Conservation (phyloP, 1,140 invertebrate species). For the Cotesia typhae region DNA sequence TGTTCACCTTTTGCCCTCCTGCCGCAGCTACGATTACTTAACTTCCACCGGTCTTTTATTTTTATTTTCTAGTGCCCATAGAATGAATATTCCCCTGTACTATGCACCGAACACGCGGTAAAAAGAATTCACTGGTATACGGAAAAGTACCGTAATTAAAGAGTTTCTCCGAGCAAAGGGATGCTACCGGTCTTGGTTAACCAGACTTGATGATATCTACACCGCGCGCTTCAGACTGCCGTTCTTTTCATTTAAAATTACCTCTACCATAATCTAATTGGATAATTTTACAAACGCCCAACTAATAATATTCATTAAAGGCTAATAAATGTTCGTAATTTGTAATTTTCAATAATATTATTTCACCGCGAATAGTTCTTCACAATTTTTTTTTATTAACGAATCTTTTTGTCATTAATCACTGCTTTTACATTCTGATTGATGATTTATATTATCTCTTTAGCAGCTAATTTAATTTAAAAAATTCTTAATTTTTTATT, state of each 20-base stretch:
- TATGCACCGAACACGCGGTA: constrained; percentile 18
- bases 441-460: too few relatives aligned
- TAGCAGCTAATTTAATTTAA: too few relatives aligned
- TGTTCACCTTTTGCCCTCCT: not conserved
- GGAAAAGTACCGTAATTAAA: constrained; percentile 34
- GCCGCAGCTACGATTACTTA: not conserved
- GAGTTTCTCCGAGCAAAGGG: constrained; percentile 25
- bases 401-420: too few relatives aligned
- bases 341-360: too few relatives aligned
- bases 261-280: not conserved
- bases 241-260: not conserved
- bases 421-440: too few relatives aligned
- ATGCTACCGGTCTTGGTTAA: constrained; percentile 24
- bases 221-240: not conserved
- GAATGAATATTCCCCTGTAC: too few relatives aligned
- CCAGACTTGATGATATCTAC: constrained; percentile 29
- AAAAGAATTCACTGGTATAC: constrained; percentile 23
- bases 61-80: constrained; percentile 5
- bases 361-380: too few relatives aligned
- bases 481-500: too few relatives aligned
- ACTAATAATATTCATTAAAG: too few relatives aligned
- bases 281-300: too few relatives aligned
- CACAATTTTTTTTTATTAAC: too few relatives aligned
- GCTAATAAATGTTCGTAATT: too few relatives aligned
- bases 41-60: not conserved